These are phyloP conservation scores for Archilochus colubris DNA, from an alignment of 2,113 vertebrate species.

Conservation along the genomic window DNA sequence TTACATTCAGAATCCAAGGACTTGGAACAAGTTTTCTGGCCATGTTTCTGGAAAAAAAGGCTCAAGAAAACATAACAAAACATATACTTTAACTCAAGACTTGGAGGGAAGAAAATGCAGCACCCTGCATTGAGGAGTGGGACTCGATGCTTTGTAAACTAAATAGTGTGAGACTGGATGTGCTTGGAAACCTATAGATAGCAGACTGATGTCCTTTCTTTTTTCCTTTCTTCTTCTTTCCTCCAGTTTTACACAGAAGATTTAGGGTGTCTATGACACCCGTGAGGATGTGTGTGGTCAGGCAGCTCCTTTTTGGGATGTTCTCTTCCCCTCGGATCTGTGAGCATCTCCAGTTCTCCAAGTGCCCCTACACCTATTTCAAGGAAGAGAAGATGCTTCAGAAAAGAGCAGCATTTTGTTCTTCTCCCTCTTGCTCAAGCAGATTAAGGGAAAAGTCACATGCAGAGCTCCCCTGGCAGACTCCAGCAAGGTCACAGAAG, in stretches of 20 bases:
- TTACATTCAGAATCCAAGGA: neutral
- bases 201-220: neutral
- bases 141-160: neutral
- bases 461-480: neutral
- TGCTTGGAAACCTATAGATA: neutral
- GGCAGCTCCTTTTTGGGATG: rapidly evolving
- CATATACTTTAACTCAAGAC: neutral
- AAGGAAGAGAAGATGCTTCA: neutral
- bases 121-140: neutral
- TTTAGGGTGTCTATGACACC: rapidly evolving
- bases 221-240: neutral
- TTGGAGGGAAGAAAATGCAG: neutral
- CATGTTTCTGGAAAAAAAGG: neutral
- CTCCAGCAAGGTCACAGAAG: rapidly evolving
- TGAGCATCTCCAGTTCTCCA: neutral
- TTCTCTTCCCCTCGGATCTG: neutral
- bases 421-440: neutral
- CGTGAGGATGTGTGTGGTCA: neutral
- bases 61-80: neutral
- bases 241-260: neutral
- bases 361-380: neutral
- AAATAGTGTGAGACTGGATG: rapidly evolving
- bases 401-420: neutral
- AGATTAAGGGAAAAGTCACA: neutral
- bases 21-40: neutral